Conservation (phyloP, 64 coral and sea anemone genomes). For the Montipora cactus region DNA sequence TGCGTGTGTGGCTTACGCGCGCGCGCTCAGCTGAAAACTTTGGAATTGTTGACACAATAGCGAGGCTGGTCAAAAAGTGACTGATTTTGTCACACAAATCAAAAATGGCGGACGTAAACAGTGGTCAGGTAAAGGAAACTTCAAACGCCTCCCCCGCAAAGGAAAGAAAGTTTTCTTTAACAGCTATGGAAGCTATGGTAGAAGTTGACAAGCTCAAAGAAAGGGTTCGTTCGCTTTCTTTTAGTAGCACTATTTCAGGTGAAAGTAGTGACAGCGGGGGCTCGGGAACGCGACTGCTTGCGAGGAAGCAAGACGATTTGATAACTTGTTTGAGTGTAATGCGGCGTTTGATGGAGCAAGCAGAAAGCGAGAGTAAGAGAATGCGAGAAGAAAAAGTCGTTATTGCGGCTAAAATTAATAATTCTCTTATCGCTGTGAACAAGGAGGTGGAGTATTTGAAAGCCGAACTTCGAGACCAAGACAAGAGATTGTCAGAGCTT, state of each 20-base stretch:
- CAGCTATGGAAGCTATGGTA: slow-evolving; percentile 44
- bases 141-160: slow-evolving; percentile 33
- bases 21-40: too few relatives aligned
- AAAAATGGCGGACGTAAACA: slow-evolving; percentile 62
- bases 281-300: slow-evolving; percentile 61
- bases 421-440: slow-evolving; percentile 91
- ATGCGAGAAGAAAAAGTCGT: slow-evolving; percentile 96
- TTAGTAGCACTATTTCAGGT: slow-evolving; percentile 16
- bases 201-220: slow-evolving; percentile 62
- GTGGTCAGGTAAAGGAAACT: slow-evolving; percentile 18
- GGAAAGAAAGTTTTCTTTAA: slow-evolving; percentile 16
- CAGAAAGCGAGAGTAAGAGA: slow-evolving; percentile 92
- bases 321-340: slow-evolving; percentile 93
- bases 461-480: slow-evolving; percentile 94
- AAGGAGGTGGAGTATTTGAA: slow-evolving; percentile 96
- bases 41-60: too few relatives aligned
- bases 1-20: too few relatives aligned
- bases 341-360: slow-evolving; percentile 97
- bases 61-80: too few relatives aligned
- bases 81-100: slow-evolving; percentile 26
- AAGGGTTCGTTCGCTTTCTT: slow-evolving; percentile 50
- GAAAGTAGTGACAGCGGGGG: slow-evolving; percentile 58
- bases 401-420: slow-evolving; percentile 93
- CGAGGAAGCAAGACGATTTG: slow-evolving; percentile 93
- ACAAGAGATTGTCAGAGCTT: slow-evolving; percentile 86